Base-by-base conservation (phyloP, 1,140 invertebrate species). In the Paracyclopina nana region DNA sequence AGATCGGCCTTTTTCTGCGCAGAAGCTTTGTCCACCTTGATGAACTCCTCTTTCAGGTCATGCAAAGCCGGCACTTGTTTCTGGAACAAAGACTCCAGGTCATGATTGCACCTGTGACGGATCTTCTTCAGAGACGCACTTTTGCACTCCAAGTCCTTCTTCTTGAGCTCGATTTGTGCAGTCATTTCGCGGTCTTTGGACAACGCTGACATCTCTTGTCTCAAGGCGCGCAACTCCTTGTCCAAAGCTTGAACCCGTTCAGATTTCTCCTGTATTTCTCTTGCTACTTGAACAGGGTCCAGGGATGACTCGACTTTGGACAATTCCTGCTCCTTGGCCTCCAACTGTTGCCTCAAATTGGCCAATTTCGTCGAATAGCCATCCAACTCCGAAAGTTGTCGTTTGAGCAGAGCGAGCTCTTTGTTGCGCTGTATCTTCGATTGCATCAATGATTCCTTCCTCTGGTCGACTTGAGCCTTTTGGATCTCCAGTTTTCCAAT, bases 401-500 rank as follows among this genome's bases (percentile, higher is more conserved):
- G 14, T 20, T 38, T 38, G 9, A 38, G 14, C 8, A 16, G n/a
- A 20, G 34, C 34, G n/a, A 38, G 20, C 14, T 38, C 34, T 9
- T 38, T 38, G 34, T 20, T 38, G 9, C 14, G 20, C 14, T 38
- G n/a, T n/a, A 2, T 38, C 20, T 20, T 38, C 4, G 16, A 48
- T 12, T 27, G 27, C 22, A 28, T 9, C 4, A 28, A 28, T 28
- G 25, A 28, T 24, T n/a, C 12, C 29, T 27, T 48, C 30, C 22
- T 38, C 5, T 38, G n/a, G 8, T 38, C 20, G 34, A 38, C n/a
- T 16, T 16, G n/a, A 9, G 34, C 34, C 14, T 5, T 16, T 8
- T 50, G 3, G 18, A 42, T 29, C 48, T 50, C 48, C 29, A 42
- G 22, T 29, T 50, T 31, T 16, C 25, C 34, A 38, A 5, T 38